These are phyloP conservation scores for Pseudorasbora parva DNA, from an alignment of 2,113 vertebrate genomes.

Conservation along the genomic window DNA sequence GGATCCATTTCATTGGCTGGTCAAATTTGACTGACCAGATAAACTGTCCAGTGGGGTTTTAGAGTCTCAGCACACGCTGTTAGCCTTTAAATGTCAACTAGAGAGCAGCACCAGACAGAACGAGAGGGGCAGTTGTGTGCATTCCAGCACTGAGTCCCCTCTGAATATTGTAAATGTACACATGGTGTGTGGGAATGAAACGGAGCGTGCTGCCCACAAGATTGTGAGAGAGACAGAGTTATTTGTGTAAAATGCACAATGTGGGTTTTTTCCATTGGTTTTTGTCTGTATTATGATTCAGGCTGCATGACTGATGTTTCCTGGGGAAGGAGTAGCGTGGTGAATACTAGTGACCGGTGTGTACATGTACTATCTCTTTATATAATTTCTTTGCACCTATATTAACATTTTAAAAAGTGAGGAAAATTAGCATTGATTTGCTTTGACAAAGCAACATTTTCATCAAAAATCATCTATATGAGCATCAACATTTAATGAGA, in stretches of 20 bases:
- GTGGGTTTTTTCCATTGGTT: neutral
- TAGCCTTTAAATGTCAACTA: slow-evolving; percentile 38
- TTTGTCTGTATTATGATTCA: slow-evolving; percentile 4
- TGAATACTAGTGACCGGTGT: neutral
- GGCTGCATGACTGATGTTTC: neutral
- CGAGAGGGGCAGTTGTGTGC: slow-evolving; percentile 9
- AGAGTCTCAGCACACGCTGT: neutral
- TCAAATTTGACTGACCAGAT: neutral
- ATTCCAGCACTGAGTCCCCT: neutral
- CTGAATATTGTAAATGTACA: neutral
- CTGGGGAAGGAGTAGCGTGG: neutral
- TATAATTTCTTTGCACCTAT: neutral
- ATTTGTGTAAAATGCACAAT: neutral
- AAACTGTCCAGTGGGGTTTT: neutral
- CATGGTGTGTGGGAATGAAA: neutral
- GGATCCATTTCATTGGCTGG: neutral
- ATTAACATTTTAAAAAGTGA: neutral
- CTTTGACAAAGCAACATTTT: neutral
- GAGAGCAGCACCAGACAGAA: slow-evolving; percentile 32
- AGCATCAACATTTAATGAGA: neutral
- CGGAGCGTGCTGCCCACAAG: neutral
- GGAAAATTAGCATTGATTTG: neutral
- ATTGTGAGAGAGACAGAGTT: neutral
- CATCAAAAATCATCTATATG: neutral
- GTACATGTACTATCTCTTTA: neutral